Evolutionary conservation across 2,888 invertebrate genomes (phyloP).

Genomic region (Nymphalis polychloros): DNA sequence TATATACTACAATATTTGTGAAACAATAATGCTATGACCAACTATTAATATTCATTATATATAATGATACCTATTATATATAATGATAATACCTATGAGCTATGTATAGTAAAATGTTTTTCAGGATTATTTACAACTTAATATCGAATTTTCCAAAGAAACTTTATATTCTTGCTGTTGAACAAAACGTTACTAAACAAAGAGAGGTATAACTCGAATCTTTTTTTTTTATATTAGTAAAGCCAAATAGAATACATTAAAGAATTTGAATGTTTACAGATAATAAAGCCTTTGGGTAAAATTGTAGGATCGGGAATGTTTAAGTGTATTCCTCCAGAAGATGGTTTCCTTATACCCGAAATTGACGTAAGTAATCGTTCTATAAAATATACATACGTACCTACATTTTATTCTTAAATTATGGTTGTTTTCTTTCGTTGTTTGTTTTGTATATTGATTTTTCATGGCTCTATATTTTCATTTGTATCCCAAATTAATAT

Average conservation of each 20-base stretch:
- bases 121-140: conserved; percentile 72
- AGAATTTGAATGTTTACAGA: conserved; percentile 49
- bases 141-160: conserved; percentile 79
- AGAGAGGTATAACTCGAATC: conserved; percentile 56
- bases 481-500: too few species aligned
- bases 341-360: conserved; percentile 81
- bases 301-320: conserved; percentile 79
- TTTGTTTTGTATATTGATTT: background rate
- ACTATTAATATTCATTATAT: too few species aligned
- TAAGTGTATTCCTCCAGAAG: conserved; percentile 78
- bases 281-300: conserved; percentile 82
- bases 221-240: background rate
- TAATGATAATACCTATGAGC: too few species aligned
- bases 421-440: background rate
- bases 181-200: conserved; percentile 80
- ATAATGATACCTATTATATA: too few species aligned
- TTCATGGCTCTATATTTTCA: too few species aligned
- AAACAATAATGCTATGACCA: too few species aligned
- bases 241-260: background rate
- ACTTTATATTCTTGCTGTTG: conserved; percentile 84
- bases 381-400: background rate
- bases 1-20: conserved; percentile 44
- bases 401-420: background rate
- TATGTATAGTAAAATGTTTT: conserved; percentile 50
- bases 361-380: conserved; percentile 55